These are phyloP conservation scores for Indicator maculatus DNA, from an alignment of 2,113 vertebrate species.

Conservation along the genomic window DNA sequence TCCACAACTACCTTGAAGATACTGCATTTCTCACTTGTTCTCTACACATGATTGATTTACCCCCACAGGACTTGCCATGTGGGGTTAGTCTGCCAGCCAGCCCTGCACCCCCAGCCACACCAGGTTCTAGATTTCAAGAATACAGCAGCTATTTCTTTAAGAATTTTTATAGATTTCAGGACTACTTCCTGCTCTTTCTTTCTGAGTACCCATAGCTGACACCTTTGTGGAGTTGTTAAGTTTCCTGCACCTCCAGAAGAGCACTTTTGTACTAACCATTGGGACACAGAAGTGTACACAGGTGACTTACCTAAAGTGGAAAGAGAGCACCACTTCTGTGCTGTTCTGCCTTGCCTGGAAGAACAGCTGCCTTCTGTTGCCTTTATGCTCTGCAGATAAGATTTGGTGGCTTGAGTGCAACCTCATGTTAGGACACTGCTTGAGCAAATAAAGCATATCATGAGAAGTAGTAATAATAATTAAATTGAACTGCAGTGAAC, in stretches of 20 bases:
- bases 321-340: background rate
- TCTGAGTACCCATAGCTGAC: background rate
- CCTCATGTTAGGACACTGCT: background rate
- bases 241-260: background rate
- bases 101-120: rapidly evolving
- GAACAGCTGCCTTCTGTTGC: background rate
- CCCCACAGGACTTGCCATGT: background rate
- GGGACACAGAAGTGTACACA: background rate
- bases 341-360: background rate
- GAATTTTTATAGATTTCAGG: background rate
- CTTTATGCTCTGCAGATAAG: background rate
- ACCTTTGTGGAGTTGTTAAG: background rate
- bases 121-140: background rate
- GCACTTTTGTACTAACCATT: background rate
- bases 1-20: background rate
- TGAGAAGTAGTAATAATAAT: background rate
- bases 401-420: background rate
- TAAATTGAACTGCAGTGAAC: background rate
- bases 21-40: background rate
- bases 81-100: background rate
- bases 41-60: background rate
- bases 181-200: background rate
- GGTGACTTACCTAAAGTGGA: background rate
- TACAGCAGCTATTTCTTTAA: background rate
- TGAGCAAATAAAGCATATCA: background rate